Evolutionary conservation across 2,888 invertebrate genomes (phyloP), one percentile per base, ranked within the genome.

Genomic region (Tethea ocularis): DNA sequence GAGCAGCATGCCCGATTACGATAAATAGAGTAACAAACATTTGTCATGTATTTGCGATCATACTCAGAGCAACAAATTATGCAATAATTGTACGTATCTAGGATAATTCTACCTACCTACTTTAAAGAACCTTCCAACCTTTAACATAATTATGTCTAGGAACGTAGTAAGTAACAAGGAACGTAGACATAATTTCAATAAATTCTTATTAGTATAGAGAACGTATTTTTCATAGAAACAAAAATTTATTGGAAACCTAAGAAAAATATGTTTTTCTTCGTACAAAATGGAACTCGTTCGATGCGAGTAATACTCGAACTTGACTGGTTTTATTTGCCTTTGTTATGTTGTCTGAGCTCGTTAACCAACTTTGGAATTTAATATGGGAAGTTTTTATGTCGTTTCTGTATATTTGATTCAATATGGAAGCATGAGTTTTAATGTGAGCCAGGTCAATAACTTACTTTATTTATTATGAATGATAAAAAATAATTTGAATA

Each of bases 381-480:
- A 46, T 46, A 46, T 46, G 46, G 46, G 46, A 46, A 46, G 46
- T 46, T 46, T 46, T 46, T 46, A 46, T 46, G 46, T 46, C 8
- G 15, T 20, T 46, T 46, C 41, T 46, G 46, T 46, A 46, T 46
- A 10, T 46, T 46, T 46, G 46, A 15, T 20, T 46, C 20, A 46
- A 46, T 46, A 46, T 46, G 20, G 10, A 1, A 20, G 20, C 46
- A 10, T 46, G 1, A 20, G 8, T 20, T 46, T 46, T 46, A 46
- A 46, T 20, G 46, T 6, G 20, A 46, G 46, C 20, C n/a, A 20
- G 10, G 10, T 46, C n/a, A 20, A 46, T 20, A 46, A 46, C n/a
- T 6, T 20, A 46, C n/a, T 20, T 20, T 1, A 20, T 7, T 20
- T 46, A 17, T 46, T 20, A n/a, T 46, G 41, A 46, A 46, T 13